phyloP scores from a whole-genome alignment of 1,140 invertebrate species.

The Himalopsyche phryganea region DNA sequence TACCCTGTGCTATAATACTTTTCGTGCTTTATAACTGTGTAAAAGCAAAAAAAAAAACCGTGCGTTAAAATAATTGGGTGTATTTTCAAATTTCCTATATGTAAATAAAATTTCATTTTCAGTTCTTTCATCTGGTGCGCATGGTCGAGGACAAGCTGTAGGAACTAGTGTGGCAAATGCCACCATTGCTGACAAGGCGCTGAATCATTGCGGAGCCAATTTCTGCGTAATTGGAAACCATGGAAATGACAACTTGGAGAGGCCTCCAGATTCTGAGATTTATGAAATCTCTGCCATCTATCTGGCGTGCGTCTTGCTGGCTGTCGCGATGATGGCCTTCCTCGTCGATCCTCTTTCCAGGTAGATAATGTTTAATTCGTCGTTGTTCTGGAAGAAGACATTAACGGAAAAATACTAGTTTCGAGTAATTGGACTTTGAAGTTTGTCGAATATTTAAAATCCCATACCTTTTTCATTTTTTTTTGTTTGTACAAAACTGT shows the following conservation, averaged over 20 bases:
- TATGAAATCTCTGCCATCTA: slow-evolving; percentile 88
- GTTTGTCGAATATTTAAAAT: too few species aligned
- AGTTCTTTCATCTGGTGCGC: slow-evolving; percentile 76
- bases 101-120: too few species aligned
- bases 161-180: slow-evolving; percentile 39
- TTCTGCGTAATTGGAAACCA: slow-evolving; percentile 69
- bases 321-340: slow-evolving; percentile 78
- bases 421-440: too few species aligned
- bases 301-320: slow-evolving; percentile 78
- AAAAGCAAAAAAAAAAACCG: too few species aligned
- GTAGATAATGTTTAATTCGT: slow-evolving; percentile 49
- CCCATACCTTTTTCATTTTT: too few species aligned
- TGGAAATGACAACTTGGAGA: slow-evolving; percentile 66
- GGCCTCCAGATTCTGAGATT: slow-evolving; percentile 78
- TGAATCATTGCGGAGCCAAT: slow-evolving; percentile 74
- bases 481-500: too few species aligned
- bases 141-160: slow-evolving; percentile 53
- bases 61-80: too few species aligned
- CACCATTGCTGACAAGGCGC: slow-evolving; percentile 48
- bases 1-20: too few species aligned
- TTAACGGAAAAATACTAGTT: too few species aligned
- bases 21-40: too few species aligned
- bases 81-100: too few species aligned
- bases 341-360: slow-evolving; percentile 87
- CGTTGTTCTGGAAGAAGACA: too few species aligned